phyloP scores from a whole-genome alignment of 2,113 vertebrate genomes.

The Phalacrocorax carbo region DNA sequence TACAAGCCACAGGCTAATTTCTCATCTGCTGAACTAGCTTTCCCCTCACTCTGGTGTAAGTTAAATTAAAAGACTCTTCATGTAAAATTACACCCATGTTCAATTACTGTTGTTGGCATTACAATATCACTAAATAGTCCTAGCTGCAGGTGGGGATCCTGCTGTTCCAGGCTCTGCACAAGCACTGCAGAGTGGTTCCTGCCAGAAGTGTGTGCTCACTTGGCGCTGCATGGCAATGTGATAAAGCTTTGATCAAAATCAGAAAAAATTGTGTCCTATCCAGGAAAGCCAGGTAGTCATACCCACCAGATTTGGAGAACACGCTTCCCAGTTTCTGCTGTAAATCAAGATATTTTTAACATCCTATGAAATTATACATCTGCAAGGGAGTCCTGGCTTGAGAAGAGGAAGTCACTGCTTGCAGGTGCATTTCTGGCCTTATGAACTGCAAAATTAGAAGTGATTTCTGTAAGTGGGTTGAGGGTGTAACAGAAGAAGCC shows the following conservation, averaged over 20 bases:
- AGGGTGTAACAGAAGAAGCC: constrained; percentile 5
- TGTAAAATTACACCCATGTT: background rate
- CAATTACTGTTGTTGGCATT: background rate
- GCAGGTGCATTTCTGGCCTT: background rate
- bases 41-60: background rate
- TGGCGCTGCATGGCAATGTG: background rate
- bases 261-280: background rate
- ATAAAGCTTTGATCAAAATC: background rate
- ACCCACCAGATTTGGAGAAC: background rate
- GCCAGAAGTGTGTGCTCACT: background rate
- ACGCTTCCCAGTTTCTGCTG: background rate
- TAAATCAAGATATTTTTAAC: background rate
- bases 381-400: background rate
- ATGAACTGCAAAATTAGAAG: background rate
- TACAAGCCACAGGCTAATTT: background rate
- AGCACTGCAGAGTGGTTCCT: background rate
- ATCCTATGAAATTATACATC: background rate
- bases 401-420: background rate
- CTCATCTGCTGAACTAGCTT: background rate
- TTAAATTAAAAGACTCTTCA: background rate
- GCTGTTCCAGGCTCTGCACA: background rate
- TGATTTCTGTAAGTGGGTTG: background rate
- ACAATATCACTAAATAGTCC: background rate
- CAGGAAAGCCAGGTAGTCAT: background rate
- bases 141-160: background rate